These are phyloP conservation scores for Gorsachius magnificus DNA, from an alignment of 2,797 vertebrate species.

Conservation along the genomic window DNA sequence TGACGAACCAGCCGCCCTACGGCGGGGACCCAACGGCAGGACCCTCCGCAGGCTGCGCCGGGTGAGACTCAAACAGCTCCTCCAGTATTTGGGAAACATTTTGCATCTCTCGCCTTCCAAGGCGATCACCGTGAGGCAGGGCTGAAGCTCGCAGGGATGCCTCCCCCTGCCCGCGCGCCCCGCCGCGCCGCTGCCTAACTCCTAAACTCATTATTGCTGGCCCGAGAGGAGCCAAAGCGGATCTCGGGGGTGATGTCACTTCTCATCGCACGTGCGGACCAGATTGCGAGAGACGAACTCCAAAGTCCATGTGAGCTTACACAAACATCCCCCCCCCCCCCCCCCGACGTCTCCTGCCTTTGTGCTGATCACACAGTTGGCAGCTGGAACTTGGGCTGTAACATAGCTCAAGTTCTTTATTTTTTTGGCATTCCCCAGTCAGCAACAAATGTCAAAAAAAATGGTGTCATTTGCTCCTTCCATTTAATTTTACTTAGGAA, in stretches of 20 bases:
- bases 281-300: not conserved
- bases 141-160: not conserved
- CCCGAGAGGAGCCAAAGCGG: not conserved
- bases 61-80: not conserved
- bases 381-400: not conserved
- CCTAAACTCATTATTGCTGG: not conserved
- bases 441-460: not conserved
- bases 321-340: not conserved
- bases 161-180: not conserved
- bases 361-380: constrained; percentile 12
- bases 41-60: not conserved
- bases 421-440: not conserved
- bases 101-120: not conserved
- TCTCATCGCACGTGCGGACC: not conserved
- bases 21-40: fast-evolving
- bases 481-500: not conserved
- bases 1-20: not conserved
- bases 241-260: not conserved
- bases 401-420: not conserved
- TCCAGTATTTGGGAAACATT: fast-evolving
- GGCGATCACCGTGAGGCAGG: fast-evolving
- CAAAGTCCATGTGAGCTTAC: not conserved
- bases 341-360: not conserved
- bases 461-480: constrained; percentile 1
- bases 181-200: fast-evolving